Base-by-base conservation (phyloP, 2,888 invertebrate genomes). In the Diplolepis rosae region DNA sequence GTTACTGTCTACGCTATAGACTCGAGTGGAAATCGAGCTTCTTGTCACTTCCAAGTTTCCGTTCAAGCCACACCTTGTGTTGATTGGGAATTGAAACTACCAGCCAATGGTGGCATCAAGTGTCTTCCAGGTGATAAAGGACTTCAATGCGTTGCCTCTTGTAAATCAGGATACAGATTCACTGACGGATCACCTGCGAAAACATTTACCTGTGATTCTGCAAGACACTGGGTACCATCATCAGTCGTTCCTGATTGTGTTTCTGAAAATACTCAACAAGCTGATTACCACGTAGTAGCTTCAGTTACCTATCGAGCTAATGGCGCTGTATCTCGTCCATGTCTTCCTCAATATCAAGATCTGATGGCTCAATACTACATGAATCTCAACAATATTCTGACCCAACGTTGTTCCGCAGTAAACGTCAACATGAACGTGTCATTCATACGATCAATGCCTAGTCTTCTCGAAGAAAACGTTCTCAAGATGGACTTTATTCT, bases 371-470 rank as follows among this genome's bases (percentile, higher is more conserved):
- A 96, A 84, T 95, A 95, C 83, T 96, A 96, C 81, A 89, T 90
- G 30, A 93, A 93, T 51, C 90, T 98, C 2, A 97, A 97, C 82
- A 92, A 91, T 70, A 91, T 96, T 73, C 90, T 98, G 13, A 96
- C 97, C 0, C 95, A 96, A 85, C 93, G 97, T 80, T 98, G 98
- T 88, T 98, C 98, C 0, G 96, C 96, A 3, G 96, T 97, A 56
- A 97, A 97, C 83, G 96, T 98, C 0, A 95, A 96, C 85, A 97
- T 98, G 91, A 97, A 97, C 84, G 98, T 98, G 0, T 94, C 96
- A 0, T 95, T 98, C 82, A 91, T 97, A 0, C 94, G 95, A 80
- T 94, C 95, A 0, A 91, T 94, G 83, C 95, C 96, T n/a, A 91
- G 91, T 66, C 90, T 96, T 13, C 84, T 95, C 1, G 96, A 96